A percentile compares a stretch with the other conserved stretches of the same genome.
phyloP scores from a whole-genome alignment of 2,113 vertebrate species.

The Diadophis punctatus region DNA sequence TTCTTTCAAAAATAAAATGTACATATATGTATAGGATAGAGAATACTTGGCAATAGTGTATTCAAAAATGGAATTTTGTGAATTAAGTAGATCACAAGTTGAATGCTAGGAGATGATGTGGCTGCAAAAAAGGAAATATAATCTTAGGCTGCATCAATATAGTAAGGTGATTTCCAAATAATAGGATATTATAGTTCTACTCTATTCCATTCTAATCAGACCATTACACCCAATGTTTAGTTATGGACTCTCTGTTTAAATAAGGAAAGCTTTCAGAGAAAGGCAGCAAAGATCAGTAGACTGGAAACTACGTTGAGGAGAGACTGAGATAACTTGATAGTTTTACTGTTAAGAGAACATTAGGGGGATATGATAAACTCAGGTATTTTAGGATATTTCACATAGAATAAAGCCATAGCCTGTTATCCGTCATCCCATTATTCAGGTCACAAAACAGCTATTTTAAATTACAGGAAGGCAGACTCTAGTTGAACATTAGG shows the following conservation, averaged over 20 bases:
- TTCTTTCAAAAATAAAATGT: background rate
- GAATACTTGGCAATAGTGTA: background rate
- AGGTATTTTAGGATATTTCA: too few species aligned
- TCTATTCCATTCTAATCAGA: background rate
- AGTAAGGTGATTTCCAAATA: background rate
- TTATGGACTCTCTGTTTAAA: background rate
- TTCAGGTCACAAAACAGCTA: too few species aligned
- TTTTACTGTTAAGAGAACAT: too few species aligned
- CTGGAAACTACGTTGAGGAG: too few species aligned
- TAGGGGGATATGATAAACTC: too few species aligned
- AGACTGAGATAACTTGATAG: too few species aligned
- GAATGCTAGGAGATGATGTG: background rate
- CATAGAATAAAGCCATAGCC: too few species aligned
- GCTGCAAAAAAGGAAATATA: background rate
- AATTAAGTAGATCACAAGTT: background rate
- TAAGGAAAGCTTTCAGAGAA: background rate
- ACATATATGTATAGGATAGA: background rate
- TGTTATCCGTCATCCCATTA: too few species aligned
- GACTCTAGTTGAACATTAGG: too few species aligned
- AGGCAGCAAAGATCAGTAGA: background rate
- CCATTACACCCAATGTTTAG: background rate
- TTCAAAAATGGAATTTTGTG: background rate
- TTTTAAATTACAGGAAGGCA: too few species aligned
- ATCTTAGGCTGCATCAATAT: background rate
- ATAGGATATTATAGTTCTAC: background rate